These are phyloP conservation scores for Leistus spinibarbis DNA, from an alignment of 2,888 invertebrate species.

Conservation along the genomic window DNA sequence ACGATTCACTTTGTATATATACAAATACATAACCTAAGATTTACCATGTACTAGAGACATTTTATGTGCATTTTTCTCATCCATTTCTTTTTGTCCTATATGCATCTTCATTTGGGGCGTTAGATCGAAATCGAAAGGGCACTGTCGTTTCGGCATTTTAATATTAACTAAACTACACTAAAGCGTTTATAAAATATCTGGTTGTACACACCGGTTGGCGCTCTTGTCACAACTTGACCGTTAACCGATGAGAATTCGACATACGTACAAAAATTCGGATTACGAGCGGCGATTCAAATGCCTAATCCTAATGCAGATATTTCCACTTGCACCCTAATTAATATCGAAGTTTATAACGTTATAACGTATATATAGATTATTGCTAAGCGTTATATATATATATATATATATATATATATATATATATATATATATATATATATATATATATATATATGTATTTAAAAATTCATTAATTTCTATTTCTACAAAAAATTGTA, in stretches of 20 bases:
- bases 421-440: too few species aligned
- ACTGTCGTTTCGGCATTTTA: conserved; percentile 44
- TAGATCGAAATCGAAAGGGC: conserved; percentile 43
- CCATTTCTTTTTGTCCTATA: conserved; percentile 41
- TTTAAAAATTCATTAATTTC: too few species aligned
- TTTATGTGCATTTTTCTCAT: conserved; percentile 33
- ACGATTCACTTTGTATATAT: background rate
- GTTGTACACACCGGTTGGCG: background rate
- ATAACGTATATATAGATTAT: too few species aligned
- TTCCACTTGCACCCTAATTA: too few species aligned
- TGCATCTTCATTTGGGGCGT: conserved; percentile 42
- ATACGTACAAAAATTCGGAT: too few species aligned
- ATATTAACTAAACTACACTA: background rate
- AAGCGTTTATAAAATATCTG: background rate
- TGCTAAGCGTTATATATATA: too few species aligned
- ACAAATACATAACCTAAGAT: conserved; percentile 42
- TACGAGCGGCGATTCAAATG: too few species aligned
- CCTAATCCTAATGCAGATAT: too few species aligned
- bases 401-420: too few species aligned
- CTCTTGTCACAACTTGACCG: background rate
- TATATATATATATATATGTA: too few species aligned
- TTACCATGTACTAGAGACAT: conserved; percentile 43
- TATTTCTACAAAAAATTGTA: too few species aligned
- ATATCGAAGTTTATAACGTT: too few species aligned
- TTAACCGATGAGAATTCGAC: background rate